Evolutionary conservation across 2,113 vertebrate genomes (phyloP).

Genomic region (Ia io): DNA sequence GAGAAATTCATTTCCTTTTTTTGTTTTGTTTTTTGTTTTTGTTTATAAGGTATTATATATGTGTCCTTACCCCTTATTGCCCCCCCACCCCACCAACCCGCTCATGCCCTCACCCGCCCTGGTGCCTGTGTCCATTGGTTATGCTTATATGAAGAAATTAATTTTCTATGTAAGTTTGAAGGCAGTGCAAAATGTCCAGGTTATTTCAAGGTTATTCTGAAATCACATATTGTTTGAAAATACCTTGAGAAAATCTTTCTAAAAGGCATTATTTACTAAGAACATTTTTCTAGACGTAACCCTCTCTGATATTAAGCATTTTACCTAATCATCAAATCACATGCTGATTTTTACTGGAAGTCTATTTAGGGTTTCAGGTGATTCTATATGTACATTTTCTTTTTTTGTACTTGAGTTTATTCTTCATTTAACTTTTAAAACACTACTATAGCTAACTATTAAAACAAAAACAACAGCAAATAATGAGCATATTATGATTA

Average conservation of each 20-base stretch:
- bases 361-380: neutral
- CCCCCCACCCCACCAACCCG: too few relatives aligned
- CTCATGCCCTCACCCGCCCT: too few relatives aligned
- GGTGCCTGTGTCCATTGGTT: too few relatives aligned
- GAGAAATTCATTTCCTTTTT: too few relatives aligned
- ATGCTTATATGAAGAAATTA: neutral
- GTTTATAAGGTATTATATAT: too few relatives aligned
- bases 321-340: neutral
- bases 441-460: constrained; percentile 79
- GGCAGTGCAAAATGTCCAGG: neutral
- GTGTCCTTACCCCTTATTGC: too few relatives aligned
- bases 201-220: constrained; percentile 37
- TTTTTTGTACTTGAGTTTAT: constrained; percentile 80
- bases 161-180: neutral
- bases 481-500: constrained; percentile 69
- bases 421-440: constrained; percentile 79
- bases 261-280: neutral
- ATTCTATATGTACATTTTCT: neutral
- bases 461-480: constrained; percentile 77
- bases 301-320: constrained; percentile 21
- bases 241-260: neutral
- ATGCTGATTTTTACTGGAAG: neutral
- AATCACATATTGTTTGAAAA: constrained; percentile 8
- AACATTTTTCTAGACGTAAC: neutral
- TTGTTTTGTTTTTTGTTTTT: too few relatives aligned